Conservation (phyloP, 1,140 invertebrate species). For the Gryllus bimaculatus region DNA sequence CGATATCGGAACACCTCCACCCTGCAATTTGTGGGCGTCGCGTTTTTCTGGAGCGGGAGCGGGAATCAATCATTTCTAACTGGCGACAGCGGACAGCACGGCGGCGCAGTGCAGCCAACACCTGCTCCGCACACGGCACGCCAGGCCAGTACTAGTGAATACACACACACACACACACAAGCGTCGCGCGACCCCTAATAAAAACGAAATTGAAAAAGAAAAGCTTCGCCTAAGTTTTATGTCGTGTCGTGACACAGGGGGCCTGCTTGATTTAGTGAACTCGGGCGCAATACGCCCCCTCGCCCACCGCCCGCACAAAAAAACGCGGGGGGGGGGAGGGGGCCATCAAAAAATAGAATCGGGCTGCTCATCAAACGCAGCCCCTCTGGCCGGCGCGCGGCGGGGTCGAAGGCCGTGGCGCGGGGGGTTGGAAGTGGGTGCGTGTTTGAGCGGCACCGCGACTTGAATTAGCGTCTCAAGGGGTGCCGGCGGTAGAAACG, state of each 20-base stretch:
- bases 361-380: neutral
- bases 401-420: no score
- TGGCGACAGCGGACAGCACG: neutral
- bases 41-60: neutral
- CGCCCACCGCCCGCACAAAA: neutral
- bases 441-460: no score
- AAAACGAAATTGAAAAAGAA: conserved; percentile 1
- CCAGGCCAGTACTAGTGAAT: neutral
- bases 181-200: neutral
- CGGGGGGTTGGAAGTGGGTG: no score
- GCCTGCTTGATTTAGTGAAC: neutral
- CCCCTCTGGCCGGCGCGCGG: neutral
- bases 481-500: no score
- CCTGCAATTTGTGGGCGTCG: neutral
- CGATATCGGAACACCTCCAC: neutral
- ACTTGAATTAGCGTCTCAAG: no score
- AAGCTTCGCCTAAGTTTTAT: neutral
- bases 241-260: neutral
- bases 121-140: neutral
- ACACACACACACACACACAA: neutral
- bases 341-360: neutral
- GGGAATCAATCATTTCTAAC: neutral
- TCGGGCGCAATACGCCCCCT: no score
- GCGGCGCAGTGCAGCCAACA: neutral
- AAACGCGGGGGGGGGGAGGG: neutral